These are phyloP conservation scores for Acheta domesticus DNA, from an alignment of 2,888 invertebrate genomes.

Conservation along the genomic window DNA sequence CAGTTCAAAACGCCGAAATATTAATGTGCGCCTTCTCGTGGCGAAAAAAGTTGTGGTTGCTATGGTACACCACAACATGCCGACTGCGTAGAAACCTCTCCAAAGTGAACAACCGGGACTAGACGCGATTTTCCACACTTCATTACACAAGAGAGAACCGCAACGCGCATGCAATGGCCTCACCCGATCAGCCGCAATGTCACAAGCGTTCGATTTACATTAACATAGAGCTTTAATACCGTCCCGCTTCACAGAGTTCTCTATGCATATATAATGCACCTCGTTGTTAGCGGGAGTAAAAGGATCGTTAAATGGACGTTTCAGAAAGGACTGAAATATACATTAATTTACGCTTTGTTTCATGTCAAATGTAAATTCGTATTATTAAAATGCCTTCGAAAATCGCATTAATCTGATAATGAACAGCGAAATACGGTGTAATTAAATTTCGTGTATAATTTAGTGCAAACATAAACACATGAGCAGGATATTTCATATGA, in stretches of 20 bases:
- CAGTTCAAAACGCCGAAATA: too few relatives aligned
- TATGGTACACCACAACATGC: too few relatives aligned
- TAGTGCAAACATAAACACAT: too few relatives aligned
- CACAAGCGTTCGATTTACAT: not conserved
- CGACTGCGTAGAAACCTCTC: too few relatives aligned
- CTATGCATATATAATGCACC: not conserved
- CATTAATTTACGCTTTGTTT: not conserved
- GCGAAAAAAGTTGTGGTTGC: too few relatives aligned
- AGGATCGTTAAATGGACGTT: not conserved
- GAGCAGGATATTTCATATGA: too few relatives aligned
- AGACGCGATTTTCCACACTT: constrained; percentile 9
- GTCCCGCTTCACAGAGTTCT: constrained; percentile 3
- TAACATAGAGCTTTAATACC: constrained; percentile 7
- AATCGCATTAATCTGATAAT: not conserved
- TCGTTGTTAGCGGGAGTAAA: not conserved
- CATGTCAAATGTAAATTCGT: not conserved
- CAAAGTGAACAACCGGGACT: not conserved
- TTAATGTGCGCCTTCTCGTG: too few relatives aligned
- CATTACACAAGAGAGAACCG: constrained; percentile 1
- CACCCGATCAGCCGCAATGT: not conserved
- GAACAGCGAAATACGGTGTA: not conserved
- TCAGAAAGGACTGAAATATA: not conserved
- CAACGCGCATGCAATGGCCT: not conserved
- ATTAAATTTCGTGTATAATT: too few relatives aligned
- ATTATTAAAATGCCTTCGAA: not conserved